phyloP scores from a whole-genome alignment of 2,113 vertebrate genomes.

The Limnothrissa miodon region DNA sequence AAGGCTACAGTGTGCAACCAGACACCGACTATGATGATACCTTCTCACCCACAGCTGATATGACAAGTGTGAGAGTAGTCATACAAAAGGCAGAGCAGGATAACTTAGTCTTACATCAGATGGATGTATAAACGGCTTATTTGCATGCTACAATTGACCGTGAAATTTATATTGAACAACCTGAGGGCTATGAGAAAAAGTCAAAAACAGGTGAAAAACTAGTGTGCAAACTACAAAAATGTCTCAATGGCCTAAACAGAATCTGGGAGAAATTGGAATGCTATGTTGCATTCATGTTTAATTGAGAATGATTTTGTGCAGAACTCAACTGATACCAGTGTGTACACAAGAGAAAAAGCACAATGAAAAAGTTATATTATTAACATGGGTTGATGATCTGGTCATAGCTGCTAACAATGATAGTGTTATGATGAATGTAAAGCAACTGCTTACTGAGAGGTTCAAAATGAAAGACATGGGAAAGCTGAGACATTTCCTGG shows the following conservation, averaged over 20 bases:
- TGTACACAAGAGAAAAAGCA: not conserved
- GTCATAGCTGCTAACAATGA: not conserved
- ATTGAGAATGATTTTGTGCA: not conserved
- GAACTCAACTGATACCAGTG: not conserved
- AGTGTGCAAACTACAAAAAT: not conserved
- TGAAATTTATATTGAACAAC: not conserved
- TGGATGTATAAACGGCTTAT: no score
- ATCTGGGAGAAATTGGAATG: not conserved
- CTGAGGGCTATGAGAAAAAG: not conserved
- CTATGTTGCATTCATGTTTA: not conserved
- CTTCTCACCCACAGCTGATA: no score
- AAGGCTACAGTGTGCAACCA: no score
- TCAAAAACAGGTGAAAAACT: not conserved
- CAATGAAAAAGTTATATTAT: conserved; percentile 39
- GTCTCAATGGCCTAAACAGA: not conserved
- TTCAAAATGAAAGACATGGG: conserved; percentile 28
- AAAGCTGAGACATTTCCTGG: conserved; percentile 43
- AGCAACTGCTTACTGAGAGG: not conserved
- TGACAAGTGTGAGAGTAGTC: no score
- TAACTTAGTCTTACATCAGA: no score
- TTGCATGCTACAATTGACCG: not conserved
- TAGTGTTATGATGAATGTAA: conserved; percentile 17
- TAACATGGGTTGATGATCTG: conserved; percentile 33
- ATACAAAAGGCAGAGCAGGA: no score
- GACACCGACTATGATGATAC: no score